Evolutionary conservation across 2,888 invertebrate genomes (phyloP), one percentile per base, ranked within the genome.

Genomic region (Leucania comma): DNA sequence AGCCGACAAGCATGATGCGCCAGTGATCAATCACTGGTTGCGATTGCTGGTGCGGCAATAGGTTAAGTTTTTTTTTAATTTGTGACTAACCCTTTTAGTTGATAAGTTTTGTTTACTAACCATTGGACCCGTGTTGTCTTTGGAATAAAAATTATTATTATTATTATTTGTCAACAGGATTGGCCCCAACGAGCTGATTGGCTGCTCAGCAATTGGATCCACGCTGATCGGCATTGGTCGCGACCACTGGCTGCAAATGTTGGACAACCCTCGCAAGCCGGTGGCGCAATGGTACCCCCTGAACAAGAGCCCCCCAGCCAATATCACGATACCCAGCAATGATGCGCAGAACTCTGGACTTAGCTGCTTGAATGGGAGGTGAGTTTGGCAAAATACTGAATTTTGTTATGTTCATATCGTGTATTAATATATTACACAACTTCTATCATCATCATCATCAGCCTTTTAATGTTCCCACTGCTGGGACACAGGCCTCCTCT

Each of bases 201-300:
- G 98, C 6, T 98, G 98, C 91, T 97, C 97, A 2, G 97, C 97
- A n/a, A 97, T 98, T 68, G 98, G 98, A 0, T 97, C 98, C 0
- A 97, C 97, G 70, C 97, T 97, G 87, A 97, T 97, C 68, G 98
- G 98, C 6, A 96, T 97, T 46, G 98, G 98, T 0, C 96, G 98
- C 58, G 98, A 98, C 90, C 98, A 98, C 88, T 98, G 98, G 98
- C 96, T 97, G 70, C 98, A 98, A 93, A 95, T 98, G 98, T 90
- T 98, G 89, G 98, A 98, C 91, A 98, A 97, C 92, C 98, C 98
- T 12, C 96, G 98, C 75, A 97, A 98, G 91, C 98, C 98, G 0
- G 98, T 98, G 12, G 98, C 98, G 1, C 98, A 98, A 89, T 98
- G 98, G 98, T 98, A 98, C 89, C 97, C 97, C 0, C 94, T 98